Evolutionary conservation across 2,113 vertebrate species (phyloP).

Genomic region (Pelusios castaneus): DNA sequence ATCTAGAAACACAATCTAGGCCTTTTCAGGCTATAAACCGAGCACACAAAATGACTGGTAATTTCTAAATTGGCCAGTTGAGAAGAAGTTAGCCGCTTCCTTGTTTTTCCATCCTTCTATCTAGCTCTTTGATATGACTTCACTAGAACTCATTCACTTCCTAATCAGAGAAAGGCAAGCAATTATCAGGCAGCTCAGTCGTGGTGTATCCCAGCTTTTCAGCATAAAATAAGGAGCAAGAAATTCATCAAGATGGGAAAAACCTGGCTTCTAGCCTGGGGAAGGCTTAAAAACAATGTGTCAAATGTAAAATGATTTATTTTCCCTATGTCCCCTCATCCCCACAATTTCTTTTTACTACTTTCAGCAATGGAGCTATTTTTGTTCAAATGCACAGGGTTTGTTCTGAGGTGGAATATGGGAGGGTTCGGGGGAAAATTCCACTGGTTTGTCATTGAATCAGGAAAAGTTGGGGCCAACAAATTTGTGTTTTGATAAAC

Average conservation of each 20-base stretch:
- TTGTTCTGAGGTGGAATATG: neutral
- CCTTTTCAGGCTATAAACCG: neutral
- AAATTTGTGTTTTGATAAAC: neutral
- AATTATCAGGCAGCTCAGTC: accelerated
- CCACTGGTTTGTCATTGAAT: neutral
- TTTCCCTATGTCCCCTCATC: neutral
- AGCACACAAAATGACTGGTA: neutral
- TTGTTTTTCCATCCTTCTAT: neutral
- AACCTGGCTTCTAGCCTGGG: accelerated
- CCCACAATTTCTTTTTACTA: neutral
- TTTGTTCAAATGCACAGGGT: neutral
- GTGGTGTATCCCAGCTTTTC: neutral
- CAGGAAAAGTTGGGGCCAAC: neutral
- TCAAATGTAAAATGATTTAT: accelerated
- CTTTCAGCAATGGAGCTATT: neutral
- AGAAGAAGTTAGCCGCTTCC: neutral
- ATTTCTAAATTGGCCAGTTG: neutral
- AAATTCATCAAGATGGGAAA: neutral
- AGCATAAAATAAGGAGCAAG: accelerated
- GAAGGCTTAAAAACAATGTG: accelerated
- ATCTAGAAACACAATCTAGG: neutral
- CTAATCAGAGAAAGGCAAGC: accelerated
- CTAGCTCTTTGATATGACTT: neutral
- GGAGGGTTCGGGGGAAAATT: neutral
- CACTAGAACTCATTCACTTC: accelerated